Percentiles rank a stretch among this genome's conserved stretches.
Evolutionary conservation across 2,797 vertebrate genomes (phyloP).

Genomic region (Benthosema pterotum): DNA sequence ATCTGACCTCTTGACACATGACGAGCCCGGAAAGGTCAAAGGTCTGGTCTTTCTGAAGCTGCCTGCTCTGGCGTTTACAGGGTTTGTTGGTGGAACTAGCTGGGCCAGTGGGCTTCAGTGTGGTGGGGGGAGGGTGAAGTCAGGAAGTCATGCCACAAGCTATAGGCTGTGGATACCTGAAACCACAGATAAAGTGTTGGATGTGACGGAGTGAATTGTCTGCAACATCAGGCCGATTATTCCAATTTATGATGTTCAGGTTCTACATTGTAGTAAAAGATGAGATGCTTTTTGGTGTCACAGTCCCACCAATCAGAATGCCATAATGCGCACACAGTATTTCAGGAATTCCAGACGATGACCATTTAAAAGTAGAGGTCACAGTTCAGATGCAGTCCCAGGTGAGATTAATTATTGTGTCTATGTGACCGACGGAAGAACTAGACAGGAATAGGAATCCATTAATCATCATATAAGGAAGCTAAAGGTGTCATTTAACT

Average conservation of each 20-base stretch:
- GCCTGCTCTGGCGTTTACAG: constrained; percentile 48
- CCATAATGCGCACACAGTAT: constrained; percentile 60
- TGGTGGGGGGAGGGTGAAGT: not conserved
- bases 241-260: not conserved
- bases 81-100: constrained; percentile 9
- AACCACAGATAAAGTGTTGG: not conserved
- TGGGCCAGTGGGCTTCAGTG: not conserved
- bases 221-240: no score
- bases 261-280: not conserved
- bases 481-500: constrained; percentile 22
- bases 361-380: constrained; percentile 11
- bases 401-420: constrained; percentile 22
- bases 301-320: constrained; percentile 23
- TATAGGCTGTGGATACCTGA: not conserved
- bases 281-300: not conserved
- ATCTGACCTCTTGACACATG: constrained; percentile 73
- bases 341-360: not conserved
- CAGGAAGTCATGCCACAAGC: no score
- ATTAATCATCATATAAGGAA: constrained; percentile 19
- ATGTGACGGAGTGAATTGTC: not conserved
- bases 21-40: constrained; percentile 65
- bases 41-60: constrained; percentile 53
- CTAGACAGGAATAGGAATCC: constrained; percentile 10
- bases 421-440: constrained; percentile 32
- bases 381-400: not conserved